Evolutionary conservation across 2,113 vertebrate species (phyloP).

Genomic region (Macrotis lagotis): DNA sequence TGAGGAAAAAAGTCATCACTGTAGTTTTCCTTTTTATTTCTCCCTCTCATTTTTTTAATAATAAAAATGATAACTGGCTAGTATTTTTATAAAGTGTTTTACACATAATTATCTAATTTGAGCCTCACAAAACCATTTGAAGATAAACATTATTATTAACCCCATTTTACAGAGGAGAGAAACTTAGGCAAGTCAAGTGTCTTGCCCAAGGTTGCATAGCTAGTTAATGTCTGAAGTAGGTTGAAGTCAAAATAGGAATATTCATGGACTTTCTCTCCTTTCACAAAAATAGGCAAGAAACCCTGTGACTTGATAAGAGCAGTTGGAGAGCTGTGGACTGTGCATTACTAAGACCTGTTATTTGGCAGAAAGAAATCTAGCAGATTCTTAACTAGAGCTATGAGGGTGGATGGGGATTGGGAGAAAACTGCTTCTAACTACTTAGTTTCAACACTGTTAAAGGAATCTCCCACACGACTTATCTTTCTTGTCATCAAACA

Average conservation of each 20-base stretch:
- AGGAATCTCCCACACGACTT: rapidly evolving
- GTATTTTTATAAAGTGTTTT: not conserved
- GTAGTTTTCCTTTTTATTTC: not conserved
- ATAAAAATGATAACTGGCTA: not conserved
- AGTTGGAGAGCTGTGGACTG: not conserved
- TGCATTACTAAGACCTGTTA: not conserved
- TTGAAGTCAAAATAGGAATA: not conserved
- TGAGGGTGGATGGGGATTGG: not conserved
- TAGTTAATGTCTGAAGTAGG: not conserved
- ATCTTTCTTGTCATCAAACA: not conserved
- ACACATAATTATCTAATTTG: not conserved
- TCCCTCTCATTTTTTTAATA: slow-evolving; percentile 28
- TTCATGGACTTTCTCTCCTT: not conserved
- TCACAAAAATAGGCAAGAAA: not conserved
- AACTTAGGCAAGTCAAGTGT: not conserved
- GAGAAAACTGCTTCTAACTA: rapidly evolving
- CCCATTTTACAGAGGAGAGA: not conserved
- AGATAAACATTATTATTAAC: not conserved
- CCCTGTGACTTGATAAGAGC: not conserved
- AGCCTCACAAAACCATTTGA: not conserved
- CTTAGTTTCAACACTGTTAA: not conserved
- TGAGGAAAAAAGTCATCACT: not conserved
- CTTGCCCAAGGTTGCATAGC: not conserved
- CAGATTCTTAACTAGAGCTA: not conserved
- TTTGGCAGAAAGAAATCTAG: slow-evolving; percentile 14